These are phyloP conservation scores for Eptesicus fuscus DNA, from an alignment of 2,113 vertebrate genomes.

Conservation along the genomic window DNA sequence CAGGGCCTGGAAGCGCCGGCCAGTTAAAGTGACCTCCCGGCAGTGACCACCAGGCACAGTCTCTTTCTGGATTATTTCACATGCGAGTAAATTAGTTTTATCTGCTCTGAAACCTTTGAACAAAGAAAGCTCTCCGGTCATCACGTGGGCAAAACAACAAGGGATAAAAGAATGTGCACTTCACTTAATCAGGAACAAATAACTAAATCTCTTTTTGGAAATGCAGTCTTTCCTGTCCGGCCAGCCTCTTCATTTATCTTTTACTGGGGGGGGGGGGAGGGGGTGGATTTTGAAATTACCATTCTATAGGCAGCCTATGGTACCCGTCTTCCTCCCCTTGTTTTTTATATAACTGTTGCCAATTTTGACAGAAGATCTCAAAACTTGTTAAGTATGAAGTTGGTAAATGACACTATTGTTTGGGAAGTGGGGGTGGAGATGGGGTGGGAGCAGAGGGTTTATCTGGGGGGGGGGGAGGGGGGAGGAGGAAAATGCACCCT, in stretches of 20 bases:
- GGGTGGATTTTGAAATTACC: slow-evolving; percentile 71
- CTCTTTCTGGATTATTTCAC: slow-evolving; percentile 85
- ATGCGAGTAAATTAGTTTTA: slow-evolving; percentile 85
- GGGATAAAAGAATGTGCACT: slow-evolving; percentile 77
- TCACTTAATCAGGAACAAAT: slow-evolving; percentile 81
- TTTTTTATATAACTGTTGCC: slow-evolving; percentile 78
- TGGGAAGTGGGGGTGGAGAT: slow-evolving; percentile 45
- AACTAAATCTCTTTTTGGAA: slow-evolving; percentile 79
- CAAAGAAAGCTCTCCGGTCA: slow-evolving; percentile 82
- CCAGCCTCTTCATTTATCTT: slow-evolving; percentile 75
- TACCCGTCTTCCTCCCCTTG: slow-evolving; percentile 63
- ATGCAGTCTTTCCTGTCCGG: slow-evolving; percentile 71
- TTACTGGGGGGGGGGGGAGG: slow-evolving; percentile 2
- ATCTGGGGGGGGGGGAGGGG: slow-evolving; percentile 39
- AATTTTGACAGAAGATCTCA: slow-evolving; percentile 82
- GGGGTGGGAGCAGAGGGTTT: slow-evolving; percentile 75
- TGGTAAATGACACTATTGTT: slow-evolving; percentile 87
- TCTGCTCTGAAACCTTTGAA: slow-evolving; percentile 81
- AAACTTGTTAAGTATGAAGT: slow-evolving; percentile 85
- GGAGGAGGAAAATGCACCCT: slow-evolving; percentile 68
- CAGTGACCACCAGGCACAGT: slow-evolving; percentile 79
- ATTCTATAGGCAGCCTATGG: slow-evolving; percentile 58
- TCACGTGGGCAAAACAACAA: slow-evolving; percentile 80
- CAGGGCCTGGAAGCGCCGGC: slow-evolving; percentile 76
- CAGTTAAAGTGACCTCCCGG: slow-evolving; percentile 75